Conservation (phyloP, 2,113 vertebrate genomes). For the Gymnocephalus cernua region DNA sequence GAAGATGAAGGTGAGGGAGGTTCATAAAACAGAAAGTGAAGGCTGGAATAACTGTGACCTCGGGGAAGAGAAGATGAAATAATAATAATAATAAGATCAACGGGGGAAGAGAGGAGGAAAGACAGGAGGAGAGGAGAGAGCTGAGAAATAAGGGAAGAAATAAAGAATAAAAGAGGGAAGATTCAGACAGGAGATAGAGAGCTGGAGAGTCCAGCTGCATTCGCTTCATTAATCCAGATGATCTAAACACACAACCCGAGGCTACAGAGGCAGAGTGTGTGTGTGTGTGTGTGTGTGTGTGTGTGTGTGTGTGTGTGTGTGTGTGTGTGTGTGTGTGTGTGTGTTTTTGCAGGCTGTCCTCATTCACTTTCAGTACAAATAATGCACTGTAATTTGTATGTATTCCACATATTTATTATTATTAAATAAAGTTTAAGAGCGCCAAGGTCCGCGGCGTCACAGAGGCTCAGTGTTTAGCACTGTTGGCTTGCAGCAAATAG, state of each 20-base stretch:
- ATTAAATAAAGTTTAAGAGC: too few species aligned
- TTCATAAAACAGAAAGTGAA: constrained; percentile 52
- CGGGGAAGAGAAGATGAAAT: constrained; percentile 15
- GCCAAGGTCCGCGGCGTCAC: too few species aligned
- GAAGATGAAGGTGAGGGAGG: constrained; percentile 28
- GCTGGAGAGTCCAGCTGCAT: background rate
- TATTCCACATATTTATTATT: too few species aligned
- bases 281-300: too few species aligned
- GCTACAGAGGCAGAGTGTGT: background rate
- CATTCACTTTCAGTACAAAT: too few species aligned
- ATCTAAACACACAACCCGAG: constrained; percentile 39
- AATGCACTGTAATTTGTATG: too few species aligned
- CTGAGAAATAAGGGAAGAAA: too few species aligned
- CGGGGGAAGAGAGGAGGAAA: background rate
- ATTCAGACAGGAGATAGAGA: background rate
- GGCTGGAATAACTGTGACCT: constrained; percentile 46
- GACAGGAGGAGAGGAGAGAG: background rate
- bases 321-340: too few species aligned
- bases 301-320: too few species aligned
- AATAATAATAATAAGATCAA: background rate
- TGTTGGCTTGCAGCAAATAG: too few species aligned
- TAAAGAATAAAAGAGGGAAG: background rate
- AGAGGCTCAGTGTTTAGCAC: too few species aligned
- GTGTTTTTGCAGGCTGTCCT: too few species aligned
- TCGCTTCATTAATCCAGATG: constrained; percentile 28